phyloP scores from a whole-genome alignment of 2,797 vertebrate genomes.

The Antennarius maculatus region DNA sequence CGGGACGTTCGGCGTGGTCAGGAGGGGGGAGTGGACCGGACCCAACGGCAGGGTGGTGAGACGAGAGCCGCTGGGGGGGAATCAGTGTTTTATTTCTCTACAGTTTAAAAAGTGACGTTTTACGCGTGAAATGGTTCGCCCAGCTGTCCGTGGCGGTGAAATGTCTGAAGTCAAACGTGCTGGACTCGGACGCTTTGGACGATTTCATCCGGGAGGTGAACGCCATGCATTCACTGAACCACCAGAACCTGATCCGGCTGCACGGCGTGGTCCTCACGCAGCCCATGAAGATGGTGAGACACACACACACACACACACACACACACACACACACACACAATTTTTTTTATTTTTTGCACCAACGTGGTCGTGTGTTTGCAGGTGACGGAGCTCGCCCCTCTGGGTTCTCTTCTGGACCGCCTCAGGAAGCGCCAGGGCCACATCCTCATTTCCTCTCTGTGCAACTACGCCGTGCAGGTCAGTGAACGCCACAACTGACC shows the following conservation, averaged over 20 bases:
- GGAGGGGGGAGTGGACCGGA: conserved; percentile 91
- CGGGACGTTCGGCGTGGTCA: conserved; percentile 94
- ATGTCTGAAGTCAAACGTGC: conserved; percentile 92
- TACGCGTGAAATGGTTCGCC: too few relatives aligned
- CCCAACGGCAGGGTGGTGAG: conserved; percentile 91
- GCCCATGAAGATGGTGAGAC: conserved; percentile 98
- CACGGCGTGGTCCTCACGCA: conserved; percentile 95
- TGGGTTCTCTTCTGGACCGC: conserved; percentile 94
- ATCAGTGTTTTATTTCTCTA: too few relatives aligned
- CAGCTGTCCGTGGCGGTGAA: conserved; percentile 96
- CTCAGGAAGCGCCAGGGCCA: conserved; percentile 94
- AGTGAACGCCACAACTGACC: neutral
- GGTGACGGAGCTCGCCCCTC: conserved; percentile 94
- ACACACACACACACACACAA: neutral
- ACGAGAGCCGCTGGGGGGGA: neutral
- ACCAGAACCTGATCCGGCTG: conserved; percentile 95
- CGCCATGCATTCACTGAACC: conserved; percentile 96
- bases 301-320: neutral
- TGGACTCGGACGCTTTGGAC: conserved; percentile 92
- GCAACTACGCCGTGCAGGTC: conserved; percentile 94
- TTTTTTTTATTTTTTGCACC: too few relatives aligned
- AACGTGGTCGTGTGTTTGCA: conserved; percentile 53
- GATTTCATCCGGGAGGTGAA: conserved; percentile 98
- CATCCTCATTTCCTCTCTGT: conserved; percentile 94
- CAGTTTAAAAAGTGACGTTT: too few relatives aligned